Percentiles rank a stretch among this genome's conserved stretches.
phyloP scores from a whole-genome alignment of 1,140 invertebrate genomes.

The Sycophila sp. region DNA sequence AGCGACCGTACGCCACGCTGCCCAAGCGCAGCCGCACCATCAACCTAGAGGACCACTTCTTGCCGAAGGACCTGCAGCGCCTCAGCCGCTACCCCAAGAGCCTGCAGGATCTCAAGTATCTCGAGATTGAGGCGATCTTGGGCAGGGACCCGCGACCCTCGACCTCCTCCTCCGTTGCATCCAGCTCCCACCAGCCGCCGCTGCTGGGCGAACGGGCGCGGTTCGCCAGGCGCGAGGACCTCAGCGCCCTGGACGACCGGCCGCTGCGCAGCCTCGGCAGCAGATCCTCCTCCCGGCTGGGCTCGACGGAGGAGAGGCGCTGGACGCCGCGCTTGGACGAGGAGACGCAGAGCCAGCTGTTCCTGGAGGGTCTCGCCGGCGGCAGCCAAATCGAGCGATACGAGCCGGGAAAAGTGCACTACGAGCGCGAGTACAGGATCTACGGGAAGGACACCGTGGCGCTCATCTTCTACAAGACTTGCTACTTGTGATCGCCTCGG shows the following conservation, averaged over 20 bases:
- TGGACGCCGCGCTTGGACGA: slow-evolving; percentile 31
- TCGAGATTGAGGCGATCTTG: slow-evolving; percentile 55
- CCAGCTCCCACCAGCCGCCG: no score
- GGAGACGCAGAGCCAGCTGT: not conserved
- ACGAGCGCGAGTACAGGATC: slow-evolving; percentile 63
- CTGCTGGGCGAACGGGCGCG: not conserved
- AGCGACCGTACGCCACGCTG: slow-evolving; percentile 33
- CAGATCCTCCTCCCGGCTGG: slow-evolving; percentile 42
- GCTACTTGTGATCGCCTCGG: slow-evolving; percentile 63
- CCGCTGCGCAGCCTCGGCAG: slow-evolving; percentile 48
- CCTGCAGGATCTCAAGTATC: slow-evolving; percentile 57
- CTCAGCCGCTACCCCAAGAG: slow-evolving; percentile 55
- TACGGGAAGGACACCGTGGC: slow-evolving; percentile 65
- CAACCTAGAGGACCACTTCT: slow-evolving; percentile 48
- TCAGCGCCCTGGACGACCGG: slow-evolving; percentile 46
- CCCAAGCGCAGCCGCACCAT: slow-evolving; percentile 23
- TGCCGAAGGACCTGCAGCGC: slow-evolving; percentile 42
- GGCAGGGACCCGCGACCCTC: slow-evolving; percentile 47
- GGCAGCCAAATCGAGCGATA: slow-evolving; percentile 43
- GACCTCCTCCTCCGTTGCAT: no score
- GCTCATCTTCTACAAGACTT: slow-evolving; percentile 64
- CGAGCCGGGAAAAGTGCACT: slow-evolving; percentile 61
- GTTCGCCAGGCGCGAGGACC: not conserved
- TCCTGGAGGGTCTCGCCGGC: slow-evolving; percentile 20
- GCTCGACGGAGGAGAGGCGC: slow-evolving; percentile 27